Conservation (phyloP, 1,140 invertebrate genomes). For the Cydia strobilella region DNA sequence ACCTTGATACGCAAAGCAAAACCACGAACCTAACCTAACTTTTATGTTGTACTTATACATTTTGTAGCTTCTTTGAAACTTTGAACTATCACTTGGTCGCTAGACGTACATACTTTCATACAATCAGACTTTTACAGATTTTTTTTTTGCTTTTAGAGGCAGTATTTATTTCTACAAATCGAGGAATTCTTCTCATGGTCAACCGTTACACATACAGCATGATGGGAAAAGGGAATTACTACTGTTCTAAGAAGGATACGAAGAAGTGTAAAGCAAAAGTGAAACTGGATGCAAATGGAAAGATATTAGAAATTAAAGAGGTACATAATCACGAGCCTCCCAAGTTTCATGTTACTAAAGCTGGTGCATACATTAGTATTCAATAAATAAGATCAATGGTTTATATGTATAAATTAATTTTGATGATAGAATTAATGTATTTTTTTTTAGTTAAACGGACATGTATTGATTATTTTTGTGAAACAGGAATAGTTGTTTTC, state of each 20-base stretch:
- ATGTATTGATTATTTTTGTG: no score
- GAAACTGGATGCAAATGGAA: constrained; percentile 34
- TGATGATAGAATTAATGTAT: no score
- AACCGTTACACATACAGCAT: constrained; percentile 35
- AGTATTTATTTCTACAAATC: constrained; percentile 24
- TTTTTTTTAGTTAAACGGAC: no score
- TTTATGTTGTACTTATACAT: no score
- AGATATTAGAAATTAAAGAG: constrained; percentile 25
- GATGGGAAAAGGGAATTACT: constrained; percentile 28
- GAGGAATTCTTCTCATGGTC: constrained; percentile 32
- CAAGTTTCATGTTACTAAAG: neutral
- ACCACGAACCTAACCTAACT: no score
- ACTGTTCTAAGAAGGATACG: constrained; percentile 31
- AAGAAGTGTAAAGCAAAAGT: constrained; percentile 42
- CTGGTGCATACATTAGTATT: neutral
- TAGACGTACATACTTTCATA: no score
- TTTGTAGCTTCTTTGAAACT: no score
- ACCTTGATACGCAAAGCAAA: no score
- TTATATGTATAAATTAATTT: no score
- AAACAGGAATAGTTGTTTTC: no score
- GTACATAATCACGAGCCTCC: constrained; percentile 45
- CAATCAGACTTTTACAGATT: neutral
- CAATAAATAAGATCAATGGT: no score
- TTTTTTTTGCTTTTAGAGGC: neutral
- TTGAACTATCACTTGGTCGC: no score